Percentiles rank a stretch among this genome's conserved stretches.
Evolutionary conservation across 2,113 vertebrate species (phyloP).

Genomic region (Tautogolabrus adspersus): DNA sequence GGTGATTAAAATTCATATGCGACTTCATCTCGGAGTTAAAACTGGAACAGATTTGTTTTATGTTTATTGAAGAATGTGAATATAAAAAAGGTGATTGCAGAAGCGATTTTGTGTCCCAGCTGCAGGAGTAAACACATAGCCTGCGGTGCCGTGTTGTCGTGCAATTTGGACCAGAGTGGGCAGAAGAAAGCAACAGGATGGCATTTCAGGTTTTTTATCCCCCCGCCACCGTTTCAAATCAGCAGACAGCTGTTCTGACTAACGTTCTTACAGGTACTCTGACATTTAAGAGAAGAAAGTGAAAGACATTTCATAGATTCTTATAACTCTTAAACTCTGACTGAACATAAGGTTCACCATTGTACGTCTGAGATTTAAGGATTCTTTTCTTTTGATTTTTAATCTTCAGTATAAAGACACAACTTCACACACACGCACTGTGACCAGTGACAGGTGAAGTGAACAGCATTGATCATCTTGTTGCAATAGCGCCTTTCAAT

Average conservation of each 20-base stretch:
- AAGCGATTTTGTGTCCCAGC: not conserved
- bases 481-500: too few relatives aligned
- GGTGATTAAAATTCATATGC: not conserved
- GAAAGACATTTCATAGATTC: not conserved
- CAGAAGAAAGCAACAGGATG: not conserved
- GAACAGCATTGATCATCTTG: too few relatives aligned
- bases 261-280: not conserved
- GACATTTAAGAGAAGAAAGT: conserved; percentile 22
- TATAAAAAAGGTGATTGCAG: not conserved
- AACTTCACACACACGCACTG: too few relatives aligned
- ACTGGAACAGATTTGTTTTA: not conserved
- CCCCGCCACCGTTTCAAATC: not conserved
- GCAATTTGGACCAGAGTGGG: not conserved
- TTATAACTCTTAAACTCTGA: not conserved
- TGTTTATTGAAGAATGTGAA: not conserved
- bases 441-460: too few relatives aligned
- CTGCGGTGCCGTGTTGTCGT: not conserved
- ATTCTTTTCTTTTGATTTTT: not conserved
- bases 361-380: not conserved
- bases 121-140: not conserved
- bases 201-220: not conserved
- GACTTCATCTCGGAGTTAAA: not conserved
- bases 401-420: not conserved
- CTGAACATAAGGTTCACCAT: not conserved
- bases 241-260: not conserved